Evolutionary conservation across 2,113 vertebrate genomes (phyloP).

Genomic region (Phycodurus eques): DNA sequence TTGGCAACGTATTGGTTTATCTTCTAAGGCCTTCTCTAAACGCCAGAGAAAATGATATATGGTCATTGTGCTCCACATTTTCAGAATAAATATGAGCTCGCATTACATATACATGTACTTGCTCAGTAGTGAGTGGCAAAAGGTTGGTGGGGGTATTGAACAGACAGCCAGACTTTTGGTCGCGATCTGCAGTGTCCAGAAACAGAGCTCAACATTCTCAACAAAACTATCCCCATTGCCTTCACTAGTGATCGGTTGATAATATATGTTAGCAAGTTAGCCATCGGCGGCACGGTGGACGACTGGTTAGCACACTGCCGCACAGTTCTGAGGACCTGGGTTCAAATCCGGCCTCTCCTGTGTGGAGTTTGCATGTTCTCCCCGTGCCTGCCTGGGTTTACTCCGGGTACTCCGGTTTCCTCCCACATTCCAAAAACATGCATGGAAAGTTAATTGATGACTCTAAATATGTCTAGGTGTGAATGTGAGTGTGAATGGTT

Average conservation of each 20-base stretch:
- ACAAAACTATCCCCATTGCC: neutral
- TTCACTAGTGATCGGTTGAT: neutral
- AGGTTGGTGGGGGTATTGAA: neutral
- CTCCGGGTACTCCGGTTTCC: too few relatives aligned
- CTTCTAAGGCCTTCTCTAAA: slow-evolving; percentile 19
- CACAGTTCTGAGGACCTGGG: too few relatives aligned
- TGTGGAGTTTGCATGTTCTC: too few relatives aligned
- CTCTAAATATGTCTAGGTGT: too few relatives aligned
- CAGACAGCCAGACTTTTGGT: neutral
- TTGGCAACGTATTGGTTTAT: slow-evolving; percentile 29
- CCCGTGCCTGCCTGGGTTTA: too few relatives aligned
- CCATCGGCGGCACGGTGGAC: too few relatives aligned
- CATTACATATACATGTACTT: neutral
- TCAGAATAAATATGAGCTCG: neutral
- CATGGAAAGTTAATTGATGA: too few relatives aligned
- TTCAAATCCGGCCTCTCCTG: too few relatives aligned
- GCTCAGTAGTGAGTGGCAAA: neutral
- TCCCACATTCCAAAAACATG: too few relatives aligned
- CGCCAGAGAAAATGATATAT: slow-evolving; percentile 33
- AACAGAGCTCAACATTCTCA: neutral
- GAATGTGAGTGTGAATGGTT: too few relatives aligned
- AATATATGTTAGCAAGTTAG: neutral
- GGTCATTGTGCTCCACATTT: neutral
- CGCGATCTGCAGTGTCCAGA: neutral
- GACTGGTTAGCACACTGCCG: too few relatives aligned